These are phyloP conservation scores for Globodera ellingtonae DNA, from an alignment of 1,140 invertebrate species.

Conservation along the genomic window DNA sequence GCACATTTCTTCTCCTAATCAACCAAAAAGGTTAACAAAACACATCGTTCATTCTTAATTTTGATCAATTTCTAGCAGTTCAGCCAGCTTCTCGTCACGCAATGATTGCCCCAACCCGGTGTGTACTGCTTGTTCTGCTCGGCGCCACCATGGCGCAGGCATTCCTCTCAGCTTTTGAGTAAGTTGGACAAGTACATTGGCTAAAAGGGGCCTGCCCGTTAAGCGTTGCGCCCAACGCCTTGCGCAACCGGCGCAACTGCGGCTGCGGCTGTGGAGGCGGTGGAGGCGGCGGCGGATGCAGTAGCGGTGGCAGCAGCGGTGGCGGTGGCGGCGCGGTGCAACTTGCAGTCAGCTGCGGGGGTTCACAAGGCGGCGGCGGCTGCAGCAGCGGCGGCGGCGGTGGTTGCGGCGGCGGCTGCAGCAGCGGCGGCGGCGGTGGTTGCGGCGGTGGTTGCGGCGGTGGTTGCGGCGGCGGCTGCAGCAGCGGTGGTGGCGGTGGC, in stretches of 20 bases:
- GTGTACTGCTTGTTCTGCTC: neutral
- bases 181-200: neutral
- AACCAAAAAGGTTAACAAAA: too few relatives aligned
- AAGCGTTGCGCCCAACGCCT: neutral
- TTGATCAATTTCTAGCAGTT: too few relatives aligned
- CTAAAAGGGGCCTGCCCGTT: neutral
- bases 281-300: neutral
- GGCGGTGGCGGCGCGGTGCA: neutral
- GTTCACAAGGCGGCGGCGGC: neutral
- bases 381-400: too few relatives aligned
- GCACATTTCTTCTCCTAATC: too few relatives aligned
- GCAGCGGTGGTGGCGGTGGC: too few relatives aligned
- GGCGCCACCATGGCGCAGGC: neutral
- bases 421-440: neutral
- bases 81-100: too few relatives aligned
- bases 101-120: neutral
- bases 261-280: neutral
- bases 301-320: too few relatives aligned
- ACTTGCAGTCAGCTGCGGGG: neutral
- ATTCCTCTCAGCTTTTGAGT: neutral
- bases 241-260: neutral
- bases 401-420: neutral
- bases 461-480: too few relatives aligned
- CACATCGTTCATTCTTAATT: too few relatives aligned
- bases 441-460: too few relatives aligned